phyloP scores from a whole-genome alignment of 2,797 vertebrate species.

The Tauraco hartlaubi region DNA sequence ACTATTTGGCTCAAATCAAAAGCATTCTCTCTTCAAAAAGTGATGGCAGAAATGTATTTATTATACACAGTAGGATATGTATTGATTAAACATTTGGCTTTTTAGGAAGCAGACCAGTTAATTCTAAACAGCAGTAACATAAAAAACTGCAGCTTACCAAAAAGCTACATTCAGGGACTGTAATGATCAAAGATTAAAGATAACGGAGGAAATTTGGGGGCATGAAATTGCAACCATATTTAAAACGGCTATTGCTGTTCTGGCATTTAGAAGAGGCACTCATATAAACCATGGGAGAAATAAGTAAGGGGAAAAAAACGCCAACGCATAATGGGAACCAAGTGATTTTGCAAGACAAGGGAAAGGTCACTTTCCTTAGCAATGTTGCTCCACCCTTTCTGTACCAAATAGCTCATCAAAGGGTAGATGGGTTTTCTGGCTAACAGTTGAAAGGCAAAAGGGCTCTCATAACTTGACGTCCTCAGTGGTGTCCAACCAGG shows the following conservation, averaged over 20 bases:
- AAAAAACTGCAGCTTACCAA: constrained; percentile 58
- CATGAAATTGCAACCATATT: constrained; percentile 76
- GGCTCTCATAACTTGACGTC: constrained; percentile 16
- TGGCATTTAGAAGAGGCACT: constrained; percentile 47
- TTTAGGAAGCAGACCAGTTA: constrained; percentile 65
- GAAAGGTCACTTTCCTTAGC: constrained; percentile 69
- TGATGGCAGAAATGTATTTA: constrained; percentile 59
- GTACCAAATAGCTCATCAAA: constrained; percentile 12
- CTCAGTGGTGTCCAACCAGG: constrained; percentile 9
- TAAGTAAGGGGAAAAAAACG: background rate
- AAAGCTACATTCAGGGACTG: constrained; percentile 43
- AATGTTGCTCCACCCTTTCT: constrained; percentile 15
- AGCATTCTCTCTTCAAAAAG: constrained; percentile 52
- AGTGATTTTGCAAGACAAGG: constrained; percentile 61
- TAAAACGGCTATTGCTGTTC: constrained; percentile 70
- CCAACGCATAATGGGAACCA: constrained; percentile 12
- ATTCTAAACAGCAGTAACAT: constrained; percentile 66
- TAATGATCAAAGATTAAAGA: constrained; percentile 67
- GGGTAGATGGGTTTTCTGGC: constrained; percentile 48
- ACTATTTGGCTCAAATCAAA: constrained; percentile 50
- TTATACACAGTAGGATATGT: constrained; percentile 38
- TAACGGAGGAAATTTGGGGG: constrained; percentile 58
- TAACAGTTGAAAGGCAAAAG: constrained; percentile 1
- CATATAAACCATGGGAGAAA: constrained; percentile 66
- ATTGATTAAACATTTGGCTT: constrained; percentile 72